Conservation (phyloP, 2,888 invertebrate genomes). For the Apodemia mormo region DNA sequence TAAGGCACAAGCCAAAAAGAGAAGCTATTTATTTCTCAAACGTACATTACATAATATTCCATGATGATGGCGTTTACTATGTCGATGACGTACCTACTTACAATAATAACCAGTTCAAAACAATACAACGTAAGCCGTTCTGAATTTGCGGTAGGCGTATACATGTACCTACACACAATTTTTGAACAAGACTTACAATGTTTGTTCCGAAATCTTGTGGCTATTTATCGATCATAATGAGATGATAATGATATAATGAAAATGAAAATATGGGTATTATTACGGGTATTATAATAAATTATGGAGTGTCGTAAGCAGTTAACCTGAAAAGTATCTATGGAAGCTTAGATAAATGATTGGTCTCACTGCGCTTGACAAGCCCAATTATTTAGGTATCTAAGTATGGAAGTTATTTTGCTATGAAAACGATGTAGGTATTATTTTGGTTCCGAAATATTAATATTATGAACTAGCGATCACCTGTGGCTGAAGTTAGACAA, state of each 20-base stretch:
- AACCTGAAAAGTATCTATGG: too few relatives aligned
- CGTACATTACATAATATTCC: background rate
- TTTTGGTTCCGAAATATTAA: too few relatives aligned
- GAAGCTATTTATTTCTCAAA: background rate
- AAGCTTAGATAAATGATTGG: too few relatives aligned
- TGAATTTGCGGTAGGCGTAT: background rate
- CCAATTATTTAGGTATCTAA: too few relatives aligned
- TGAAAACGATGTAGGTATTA: too few relatives aligned
- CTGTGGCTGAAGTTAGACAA: too few relatives aligned
- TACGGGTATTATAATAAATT: too few relatives aligned
- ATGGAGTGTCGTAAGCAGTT: too few relatives aligned
- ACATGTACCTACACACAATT: background rate
- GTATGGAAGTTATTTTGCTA: too few relatives aligned
- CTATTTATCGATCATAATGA: background rate
- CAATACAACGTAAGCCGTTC: background rate
- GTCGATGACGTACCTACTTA: background rate
- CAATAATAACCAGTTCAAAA: background rate
- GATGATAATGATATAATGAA: background rate
- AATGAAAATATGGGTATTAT: too few relatives aligned
- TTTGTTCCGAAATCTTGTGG: background rate
- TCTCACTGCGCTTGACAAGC: too few relatives aligned
- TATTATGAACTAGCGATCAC: too few relatives aligned
- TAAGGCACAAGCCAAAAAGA: background rate
- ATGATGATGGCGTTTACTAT: background rate
- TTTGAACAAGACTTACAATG: conserved; percentile 1